Base-by-base conservation (phyloP, 2,797 vertebrate species). In the Crax fasciolata region DNA sequence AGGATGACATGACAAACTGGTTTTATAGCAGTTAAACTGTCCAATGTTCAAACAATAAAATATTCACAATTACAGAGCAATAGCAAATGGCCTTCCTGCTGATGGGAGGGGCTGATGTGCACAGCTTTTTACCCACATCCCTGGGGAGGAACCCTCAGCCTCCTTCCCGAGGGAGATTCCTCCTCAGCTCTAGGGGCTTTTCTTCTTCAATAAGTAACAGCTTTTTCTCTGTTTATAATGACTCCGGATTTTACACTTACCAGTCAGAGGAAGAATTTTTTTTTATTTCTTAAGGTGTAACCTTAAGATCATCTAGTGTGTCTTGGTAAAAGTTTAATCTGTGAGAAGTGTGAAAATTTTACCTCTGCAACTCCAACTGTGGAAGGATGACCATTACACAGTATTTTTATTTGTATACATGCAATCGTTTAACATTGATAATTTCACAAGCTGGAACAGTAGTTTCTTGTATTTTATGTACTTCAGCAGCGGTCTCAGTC, bases 1-100 rank as follows among this genome's bases (percentile, higher is more conserved):
- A 49, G 65, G 19, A 32, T 89, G 77, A 87, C 63, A 87, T 32
- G n/a, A 63, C 76, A 68, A 7, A 3, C 49, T 79, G 55, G 1
- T 6, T 43, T 87, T 68, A 85, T 32, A 71, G 89, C 88, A 79
- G 59, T 87, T 93, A 83, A 80, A 80, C 67, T 92, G 87, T 95
- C 58, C 89, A 94, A 63, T 75, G 76, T 95, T 91, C 89, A 91
- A 89, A 90, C 83, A 92, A 86, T 94, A 94, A 96, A 96, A 80
- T 87, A 90, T 52, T 89, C 82, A 72, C 52, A 79, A 96, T 93
- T 95, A 39, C 71, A 70, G 54, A 68, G 89, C 72, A 76, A 63
- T 52, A 87, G 66, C 83, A 59, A 73, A 21, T 2, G 54, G 84
- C 67, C 84, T 93, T 80, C 78, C 84, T 93, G 39, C 80, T 82